phyloP scores from a whole-genome alignment of 2,888 invertebrate genomes.

The Serripes groenlandicus region DNA sequence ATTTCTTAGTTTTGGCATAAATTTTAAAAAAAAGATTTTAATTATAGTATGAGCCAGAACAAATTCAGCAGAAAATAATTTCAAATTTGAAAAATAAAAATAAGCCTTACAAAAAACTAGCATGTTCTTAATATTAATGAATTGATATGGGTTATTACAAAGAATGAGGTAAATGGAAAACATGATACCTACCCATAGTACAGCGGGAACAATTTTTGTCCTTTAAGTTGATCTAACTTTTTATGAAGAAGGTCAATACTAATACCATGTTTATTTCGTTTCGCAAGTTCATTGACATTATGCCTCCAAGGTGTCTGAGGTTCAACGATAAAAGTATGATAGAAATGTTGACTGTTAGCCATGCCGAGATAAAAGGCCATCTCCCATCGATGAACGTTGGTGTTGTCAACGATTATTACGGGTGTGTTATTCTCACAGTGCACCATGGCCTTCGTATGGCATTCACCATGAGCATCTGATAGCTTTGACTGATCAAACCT shows the following conservation, averaged over 20 bases:
- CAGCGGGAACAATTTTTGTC: slow-evolving; percentile 70
- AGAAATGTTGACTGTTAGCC: slow-evolving; percentile 75
- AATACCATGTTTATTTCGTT: slow-evolving; percentile 80
- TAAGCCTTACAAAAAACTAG: no score
- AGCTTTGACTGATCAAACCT: slow-evolving; percentile 78
- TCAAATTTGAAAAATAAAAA: no score
- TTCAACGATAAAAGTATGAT: slow-evolving; percentile 82
- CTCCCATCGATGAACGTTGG: slow-evolving; percentile 85
- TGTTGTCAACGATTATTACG: slow-evolving; percentile 86
- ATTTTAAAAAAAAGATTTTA: no score
- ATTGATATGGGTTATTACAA: no score
- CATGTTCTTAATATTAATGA: no score
- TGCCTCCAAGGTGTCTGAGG: slow-evolving; percentile 85
- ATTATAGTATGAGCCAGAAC: no score
- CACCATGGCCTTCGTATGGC: slow-evolving; percentile 78
- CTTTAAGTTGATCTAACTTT: slow-evolving; percentile 46
- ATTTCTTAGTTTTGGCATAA: no score
- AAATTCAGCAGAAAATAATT: no score
- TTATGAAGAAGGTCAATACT: slow-evolving; percentile 68
- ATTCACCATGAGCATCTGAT: slow-evolving; percentile 82
- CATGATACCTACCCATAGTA: slow-evolving; percentile 77
- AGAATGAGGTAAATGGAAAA: no score
- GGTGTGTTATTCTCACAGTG: slow-evolving; percentile 74
- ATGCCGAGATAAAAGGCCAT: slow-evolving; percentile 82
- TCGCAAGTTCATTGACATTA: slow-evolving; percentile 78